Conservation (phyloP, 2,113 vertebrate species). For the Condylura cristata region DNA sequence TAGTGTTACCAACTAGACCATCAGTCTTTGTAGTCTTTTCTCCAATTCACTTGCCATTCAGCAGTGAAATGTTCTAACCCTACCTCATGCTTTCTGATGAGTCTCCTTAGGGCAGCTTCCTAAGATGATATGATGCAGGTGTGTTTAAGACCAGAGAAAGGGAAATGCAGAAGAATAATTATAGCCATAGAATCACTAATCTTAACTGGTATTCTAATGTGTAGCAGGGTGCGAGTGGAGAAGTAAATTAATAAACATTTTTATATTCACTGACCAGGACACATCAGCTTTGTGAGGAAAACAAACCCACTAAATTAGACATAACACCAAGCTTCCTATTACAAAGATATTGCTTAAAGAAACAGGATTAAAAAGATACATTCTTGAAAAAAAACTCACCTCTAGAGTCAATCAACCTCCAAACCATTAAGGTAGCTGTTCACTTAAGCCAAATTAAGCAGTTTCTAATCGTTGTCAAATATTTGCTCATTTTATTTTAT, state of each 20-base stretch:
- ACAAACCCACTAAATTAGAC: neutral
- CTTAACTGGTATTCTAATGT: neutral
- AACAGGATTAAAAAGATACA: neutral
- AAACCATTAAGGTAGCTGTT: neutral
- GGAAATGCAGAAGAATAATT: neutral
- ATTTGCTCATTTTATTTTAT: neutral
- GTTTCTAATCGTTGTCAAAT: neutral
- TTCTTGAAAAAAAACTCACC: neutral
- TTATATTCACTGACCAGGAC: neutral
- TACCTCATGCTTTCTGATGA: neutral
- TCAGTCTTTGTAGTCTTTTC: neutral
- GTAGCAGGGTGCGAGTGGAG: neutral
- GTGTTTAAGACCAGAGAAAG: rapidly evolving
- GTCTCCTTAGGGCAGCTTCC: neutral
- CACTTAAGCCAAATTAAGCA: neutral
- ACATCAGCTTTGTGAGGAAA: neutral
- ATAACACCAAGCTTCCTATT: neutral
- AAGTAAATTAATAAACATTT: neutral
- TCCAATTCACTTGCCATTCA: neutral
- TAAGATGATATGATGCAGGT: neutral
- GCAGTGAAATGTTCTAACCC: no score
- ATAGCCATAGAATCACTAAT: neutral
- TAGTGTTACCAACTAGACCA: neutral
- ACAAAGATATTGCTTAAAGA: neutral
- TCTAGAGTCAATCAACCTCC: neutral